Base-by-base conservation (phyloP, 2,797 vertebrate genomes). In the Labeo calbasu region DNA sequence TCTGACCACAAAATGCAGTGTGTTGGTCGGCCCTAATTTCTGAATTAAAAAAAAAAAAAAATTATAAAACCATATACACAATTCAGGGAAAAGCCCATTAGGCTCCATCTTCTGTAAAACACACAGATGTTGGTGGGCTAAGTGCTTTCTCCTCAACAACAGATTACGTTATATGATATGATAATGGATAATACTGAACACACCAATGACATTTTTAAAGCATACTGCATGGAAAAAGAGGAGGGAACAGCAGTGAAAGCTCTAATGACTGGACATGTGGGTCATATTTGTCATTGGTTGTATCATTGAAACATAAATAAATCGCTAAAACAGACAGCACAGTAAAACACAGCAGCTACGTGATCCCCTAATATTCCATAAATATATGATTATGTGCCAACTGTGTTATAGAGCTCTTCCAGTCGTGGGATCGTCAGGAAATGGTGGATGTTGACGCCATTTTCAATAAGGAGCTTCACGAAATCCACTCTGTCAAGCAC, bases 341-440 rank as follows among this genome's bases (percentile, higher is more conserved):
- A n/a, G 69, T n/a, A 61, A 63, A 59, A 72, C 36, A 51, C 70
- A 53, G 28, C 40, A 69, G 32, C 25, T 40, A n/a, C 15, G 17
- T 40, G 32, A 68, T 66, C 7, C 63, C 36, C 11, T 51, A 61
- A 83, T 71, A 40, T 71, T 28, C 46, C 14, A 63, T 61, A 15
- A 78, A 71, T 59, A 28, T 17, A 68, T n/a, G 51, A 69, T 59
- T 70, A 28, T 72, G 57, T 25, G 81, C 95, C 92, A 87, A 99
- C 98, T 0, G 98, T 99, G 90, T 99, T 99, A 89, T 99, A 99
- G 23, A 99, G 93, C 81, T 99, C 98, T 92, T 99, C 98, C 83
- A 99, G 94, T 32, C 98, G 94, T 7, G 97, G 97, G 84, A 99
- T 99, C 40, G 97, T 99, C 84, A 99, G 97, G 85, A 99, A 99